Evolutionary conservation across 1,140 invertebrate species (phyloP), one percentile per base, ranked within the genome.

Genomic region (Chrysopa pallens): DNA sequence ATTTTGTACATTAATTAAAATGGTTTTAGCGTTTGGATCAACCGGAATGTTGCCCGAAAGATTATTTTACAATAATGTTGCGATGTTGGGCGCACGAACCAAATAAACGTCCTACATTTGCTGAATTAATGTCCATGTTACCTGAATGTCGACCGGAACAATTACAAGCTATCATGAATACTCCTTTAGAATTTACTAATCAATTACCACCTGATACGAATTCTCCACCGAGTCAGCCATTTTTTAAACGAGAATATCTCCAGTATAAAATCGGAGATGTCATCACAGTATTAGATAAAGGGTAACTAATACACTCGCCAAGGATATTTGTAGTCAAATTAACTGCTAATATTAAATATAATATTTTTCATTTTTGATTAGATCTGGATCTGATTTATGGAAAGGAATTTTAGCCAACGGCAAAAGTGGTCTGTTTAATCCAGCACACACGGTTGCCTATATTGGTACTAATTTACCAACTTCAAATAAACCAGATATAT

Each of bases 21-120:
- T 29, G 43, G 17, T 60, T 63, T 27, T 69, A 91, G 66, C 69
- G 87, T 31, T 64, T 95, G 28, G 91, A 96, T 56, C 77, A 87
- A 50, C 94, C 94, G 0, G 88, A 94, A 50, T 89, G 86, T 48
- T 98, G 94, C 64, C 92, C 95, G 0, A 78, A 82, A 44, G 90
- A 93, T 15, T 91, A 93, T 60, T 98, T 92, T 55, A 68, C 73
- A 6, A 60, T 94, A 8, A 98, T 98, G 93, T 66, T 82, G 37
- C 83, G 92, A 55, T 97, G 93, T 60, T 98, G 94, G 94, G 74
- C 84, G 42, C 89, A 96, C 53, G 86, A 97, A 48, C 78, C 89
- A 0, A 68, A 70, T n/a, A 76, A 83, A 47, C 64, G 95, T 45
- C 94, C 94, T 0, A 87, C 80, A 38, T 98, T 98, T 60, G 73